These are phyloP conservation scores for Coenonympha glycerion DNA, from an alignment of 2,888 invertebrate species.

Conservation along the genomic window DNA sequence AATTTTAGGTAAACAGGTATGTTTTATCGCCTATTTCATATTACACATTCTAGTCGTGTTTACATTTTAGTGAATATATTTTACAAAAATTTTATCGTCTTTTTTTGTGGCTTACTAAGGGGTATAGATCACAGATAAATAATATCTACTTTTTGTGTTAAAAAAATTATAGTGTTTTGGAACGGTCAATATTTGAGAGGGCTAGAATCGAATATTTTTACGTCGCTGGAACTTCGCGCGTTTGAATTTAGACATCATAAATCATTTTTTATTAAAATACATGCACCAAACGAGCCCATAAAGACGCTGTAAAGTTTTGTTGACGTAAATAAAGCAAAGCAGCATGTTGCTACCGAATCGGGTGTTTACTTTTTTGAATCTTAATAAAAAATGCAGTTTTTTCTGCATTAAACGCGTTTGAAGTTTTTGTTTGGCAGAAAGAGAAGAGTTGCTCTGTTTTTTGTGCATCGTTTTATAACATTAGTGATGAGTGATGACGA, in stretches of 20 bases:
- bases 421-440: constrained; percentile 28
- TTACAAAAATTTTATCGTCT: too few relatives aligned
- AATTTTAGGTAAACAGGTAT: constrained; percentile 2
- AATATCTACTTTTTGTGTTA: too few relatives aligned
- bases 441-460: not conserved
- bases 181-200: not conserved
- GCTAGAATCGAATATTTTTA: not conserved
- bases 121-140: too few relatives aligned
- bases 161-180: too few relatives aligned
- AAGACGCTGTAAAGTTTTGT: constrained; percentile 46
- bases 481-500: not conserved
- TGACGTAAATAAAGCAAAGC: constrained; percentile 56
- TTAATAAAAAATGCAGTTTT: constrained; percentile 42
- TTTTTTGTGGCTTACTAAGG: too few relatives aligned
- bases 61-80: too few relatives aligned
- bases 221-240: not conserved
- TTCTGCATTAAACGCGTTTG: constrained; percentile 33
- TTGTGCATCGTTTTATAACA: not conserved
- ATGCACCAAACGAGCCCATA: constrained; percentile 50
- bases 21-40: not conserved
- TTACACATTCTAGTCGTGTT: not conserved
- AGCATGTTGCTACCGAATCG: constrained; percentile 57
- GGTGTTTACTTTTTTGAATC: constrained; percentile 44
- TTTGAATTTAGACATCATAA: constrained; percentile 41
- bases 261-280: constrained; percentile 47